These are phyloP conservation scores for Tupaia chinensis DNA, from an alignment of 2,113 vertebrate genomes.

Conservation along the genomic window DNA sequence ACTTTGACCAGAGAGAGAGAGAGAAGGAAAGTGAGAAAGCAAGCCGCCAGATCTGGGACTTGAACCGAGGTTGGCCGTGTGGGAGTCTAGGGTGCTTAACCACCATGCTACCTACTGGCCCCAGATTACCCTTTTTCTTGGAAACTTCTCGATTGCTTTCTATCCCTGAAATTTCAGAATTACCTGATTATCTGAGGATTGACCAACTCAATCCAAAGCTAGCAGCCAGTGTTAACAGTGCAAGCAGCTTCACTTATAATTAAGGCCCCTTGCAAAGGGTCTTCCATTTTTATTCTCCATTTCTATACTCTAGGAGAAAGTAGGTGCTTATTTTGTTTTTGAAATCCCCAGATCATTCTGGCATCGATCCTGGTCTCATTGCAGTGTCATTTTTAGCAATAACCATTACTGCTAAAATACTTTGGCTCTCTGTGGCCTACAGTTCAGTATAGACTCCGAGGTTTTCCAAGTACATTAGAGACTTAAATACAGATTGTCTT, in stretches of 20 bases:
- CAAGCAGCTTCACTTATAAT: background rate
- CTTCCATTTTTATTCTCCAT: background rate
- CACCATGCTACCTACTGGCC: too few relatives aligned
- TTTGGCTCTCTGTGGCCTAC: background rate
- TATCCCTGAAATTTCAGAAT: background rate
- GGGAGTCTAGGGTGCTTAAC: too few relatives aligned
- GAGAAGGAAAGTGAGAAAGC: too few relatives aligned
- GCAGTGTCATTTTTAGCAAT: background rate
- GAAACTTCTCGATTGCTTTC: background rate
- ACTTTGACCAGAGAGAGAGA: too few relatives aligned
- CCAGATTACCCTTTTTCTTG: too few relatives aligned
- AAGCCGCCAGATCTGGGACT: too few relatives aligned
- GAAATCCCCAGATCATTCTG: background rate
- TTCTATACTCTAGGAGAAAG: background rate
- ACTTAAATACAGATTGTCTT: background rate
- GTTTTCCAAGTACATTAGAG: background rate
- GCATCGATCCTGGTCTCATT: background rate
- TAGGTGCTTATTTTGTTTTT: constrained; percentile 19
- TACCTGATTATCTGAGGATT: background rate
- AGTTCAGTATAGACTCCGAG: background rate
- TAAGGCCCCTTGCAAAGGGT: too few relatives aligned
- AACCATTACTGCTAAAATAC: background rate
- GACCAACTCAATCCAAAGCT: background rate
- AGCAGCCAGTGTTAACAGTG: background rate
- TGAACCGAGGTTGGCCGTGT: too few relatives aligned